Conservation (phyloP, 2,113 vertebrate species). For the Ictalurus punctatus region DNA sequence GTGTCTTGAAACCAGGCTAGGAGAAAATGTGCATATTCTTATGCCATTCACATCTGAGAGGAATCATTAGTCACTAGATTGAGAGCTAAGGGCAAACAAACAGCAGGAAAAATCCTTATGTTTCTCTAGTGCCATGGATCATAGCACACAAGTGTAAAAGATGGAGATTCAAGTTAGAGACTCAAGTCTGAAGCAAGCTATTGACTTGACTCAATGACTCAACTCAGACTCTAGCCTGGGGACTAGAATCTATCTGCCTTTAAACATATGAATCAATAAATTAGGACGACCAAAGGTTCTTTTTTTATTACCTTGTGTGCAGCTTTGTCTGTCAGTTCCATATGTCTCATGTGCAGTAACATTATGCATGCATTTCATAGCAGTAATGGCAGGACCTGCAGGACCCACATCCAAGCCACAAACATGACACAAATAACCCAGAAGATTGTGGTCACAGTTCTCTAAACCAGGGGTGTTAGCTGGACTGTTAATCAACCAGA, state of each 20-base stretch:
- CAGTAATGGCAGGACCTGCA: too few species aligned
- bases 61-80: not conserved
- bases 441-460: not conserved
- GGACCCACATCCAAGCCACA: not conserved
- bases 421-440: not conserved
- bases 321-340: not conserved
- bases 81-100: slow-evolving; percentile 11
- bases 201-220: not conserved
- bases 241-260: not conserved
- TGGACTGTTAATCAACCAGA: too few species aligned
- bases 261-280: not conserved
- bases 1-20: not conserved
- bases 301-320: not conserved
- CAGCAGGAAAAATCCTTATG: not conserved
- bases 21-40: not conserved
- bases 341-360: not conserved
- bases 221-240: not conserved
- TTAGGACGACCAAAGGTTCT: not conserved
- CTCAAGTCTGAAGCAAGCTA: not conserved
- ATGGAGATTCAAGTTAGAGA: not conserved
- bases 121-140: not conserved
- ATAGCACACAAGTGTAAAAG: not conserved
- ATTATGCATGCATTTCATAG: not conserved
- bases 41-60: not conserved
- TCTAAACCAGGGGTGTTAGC: too few species aligned